Percentiles rank a stretch among this genome's conserved stretches.
Conservation (phyloP, 2,888 invertebrate species). For the Tachystola acroxantha region DNA sequence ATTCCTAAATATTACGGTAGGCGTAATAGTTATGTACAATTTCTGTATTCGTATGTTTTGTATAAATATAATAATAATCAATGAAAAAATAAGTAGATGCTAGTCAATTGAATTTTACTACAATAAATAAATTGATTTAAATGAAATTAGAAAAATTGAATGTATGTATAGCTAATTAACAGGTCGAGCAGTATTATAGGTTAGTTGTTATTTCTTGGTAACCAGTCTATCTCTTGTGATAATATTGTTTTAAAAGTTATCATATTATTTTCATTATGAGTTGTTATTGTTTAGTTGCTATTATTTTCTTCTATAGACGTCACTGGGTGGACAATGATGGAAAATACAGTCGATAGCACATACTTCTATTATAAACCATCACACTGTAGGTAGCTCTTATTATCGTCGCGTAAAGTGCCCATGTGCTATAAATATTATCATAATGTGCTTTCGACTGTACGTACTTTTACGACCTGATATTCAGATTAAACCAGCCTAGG, state of each 20-base stretch:
- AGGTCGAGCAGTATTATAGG: conserved; percentile 74
- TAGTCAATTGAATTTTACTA: conserved; percentile 71
- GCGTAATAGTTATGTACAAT: conserved; percentile 7
- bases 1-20: conserved; percentile 4
- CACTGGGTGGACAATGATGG: too few species aligned
- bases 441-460: too few species aligned
- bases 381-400: too few species aligned
- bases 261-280: background rate
- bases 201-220: conserved; percentile 61
- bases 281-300: background rate
- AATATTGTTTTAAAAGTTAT: conserved; percentile 26
- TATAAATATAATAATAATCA: conserved; percentile 5
- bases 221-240: conserved; percentile 60
- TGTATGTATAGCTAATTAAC: conserved; percentile 45
- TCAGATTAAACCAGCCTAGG: background rate
- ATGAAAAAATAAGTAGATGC: conserved; percentile 57
- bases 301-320: background rate
- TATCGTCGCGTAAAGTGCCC: too few species aligned
- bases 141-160: conserved; percentile 49
- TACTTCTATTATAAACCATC: too few species aligned
- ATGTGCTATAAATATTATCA: too few species aligned
- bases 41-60: conserved; percentile 3
- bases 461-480: too few species aligned
- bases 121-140: conserved; percentile 51
- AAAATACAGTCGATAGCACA: too few species aligned